Conservation (phyloP, 2,113 vertebrate genomes). For the Anolis carolinensis region DNA sequence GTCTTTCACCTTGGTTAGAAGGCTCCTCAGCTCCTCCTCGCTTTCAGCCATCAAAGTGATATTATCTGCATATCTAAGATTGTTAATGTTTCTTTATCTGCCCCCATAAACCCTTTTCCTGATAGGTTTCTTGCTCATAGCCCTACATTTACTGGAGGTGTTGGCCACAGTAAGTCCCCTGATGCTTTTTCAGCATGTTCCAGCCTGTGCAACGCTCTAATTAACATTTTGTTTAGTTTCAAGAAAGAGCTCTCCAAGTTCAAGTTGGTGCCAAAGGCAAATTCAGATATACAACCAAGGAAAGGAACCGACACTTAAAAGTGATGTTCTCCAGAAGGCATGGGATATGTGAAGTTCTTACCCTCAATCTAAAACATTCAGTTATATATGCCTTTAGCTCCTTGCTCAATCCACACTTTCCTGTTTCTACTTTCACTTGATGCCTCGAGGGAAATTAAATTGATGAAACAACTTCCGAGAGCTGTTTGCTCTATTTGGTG, state of each 20-base stretch:
- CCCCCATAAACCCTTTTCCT: no score
- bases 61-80: no score
- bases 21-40: no score
- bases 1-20: no score
- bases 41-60: no score
- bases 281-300: not conserved
- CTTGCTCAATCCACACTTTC: slow-evolving; percentile 11
- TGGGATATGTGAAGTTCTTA: not conserved
- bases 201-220: not conserved
- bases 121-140: no score
- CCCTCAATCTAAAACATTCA: not conserved
- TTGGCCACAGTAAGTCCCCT: slow-evolving; percentile 1
- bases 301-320: slow-evolving; percentile 15
- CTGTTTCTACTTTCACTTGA: slow-evolving; percentile 22
- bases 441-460: slow-evolving; percentile 65
- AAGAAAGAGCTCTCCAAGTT: not conserved
- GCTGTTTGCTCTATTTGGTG: slow-evolving; percentile 62
- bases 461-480: slow-evolving; percentile 67
- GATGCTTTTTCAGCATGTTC: not conserved
- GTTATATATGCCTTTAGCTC: slow-evolving; percentile 2
- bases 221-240: slow-evolving; percentile 3
- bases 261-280: not conserved
- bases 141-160: slow-evolving; percentile 18
- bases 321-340: slow-evolving; percentile 24
- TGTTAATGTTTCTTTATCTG: no score